These are phyloP conservation scores for Prietella phreatophila DNA, from an alignment of 2,113 vertebrate species.

Conservation along the genomic window DNA sequence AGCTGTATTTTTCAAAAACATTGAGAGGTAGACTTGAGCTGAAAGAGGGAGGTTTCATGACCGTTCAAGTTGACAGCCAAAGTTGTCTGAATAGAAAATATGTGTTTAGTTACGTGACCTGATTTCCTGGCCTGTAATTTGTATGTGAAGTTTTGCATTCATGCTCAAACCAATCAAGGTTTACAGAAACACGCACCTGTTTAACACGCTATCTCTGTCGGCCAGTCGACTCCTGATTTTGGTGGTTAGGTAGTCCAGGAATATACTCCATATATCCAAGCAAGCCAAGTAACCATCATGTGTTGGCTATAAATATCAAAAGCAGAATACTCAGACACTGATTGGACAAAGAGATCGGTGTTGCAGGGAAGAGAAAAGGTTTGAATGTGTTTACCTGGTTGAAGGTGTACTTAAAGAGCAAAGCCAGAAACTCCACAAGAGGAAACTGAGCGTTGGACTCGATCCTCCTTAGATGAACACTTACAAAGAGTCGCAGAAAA, in stretches of 20 bases:
- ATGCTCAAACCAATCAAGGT: background rate
- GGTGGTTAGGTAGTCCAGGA: constrained; percentile 95
- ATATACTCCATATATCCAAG: constrained; percentile 96
- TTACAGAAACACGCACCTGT: constrained; percentile 72
- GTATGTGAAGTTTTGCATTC: background rate
- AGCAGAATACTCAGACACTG: background rate
- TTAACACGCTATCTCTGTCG: constrained; percentile 91
- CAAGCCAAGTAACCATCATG: constrained; percentile 98
- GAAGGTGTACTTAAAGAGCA: constrained; percentile 97
- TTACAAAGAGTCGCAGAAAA: constrained; percentile 95
- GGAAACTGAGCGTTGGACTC: constrained; percentile 96
- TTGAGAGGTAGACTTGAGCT: no score
- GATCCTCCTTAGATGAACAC: constrained; percentile 91
- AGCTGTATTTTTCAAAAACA: no score
- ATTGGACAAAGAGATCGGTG: background rate
- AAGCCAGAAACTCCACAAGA: constrained; percentile 90
- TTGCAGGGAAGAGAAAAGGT: background rate
- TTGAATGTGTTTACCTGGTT: constrained; percentile 83
- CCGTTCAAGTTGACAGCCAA: background rate
- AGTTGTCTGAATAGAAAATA: background rate
- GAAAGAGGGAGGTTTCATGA: no score
- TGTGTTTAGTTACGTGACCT: background rate
- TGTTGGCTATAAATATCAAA: constrained; percentile 78
- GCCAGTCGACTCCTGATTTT: constrained; percentile 94
- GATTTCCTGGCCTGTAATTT: background rate